Evolutionary conservation across 2,113 vertebrate species (phyloP).

Genomic region (Sylvietta virens): DNA sequence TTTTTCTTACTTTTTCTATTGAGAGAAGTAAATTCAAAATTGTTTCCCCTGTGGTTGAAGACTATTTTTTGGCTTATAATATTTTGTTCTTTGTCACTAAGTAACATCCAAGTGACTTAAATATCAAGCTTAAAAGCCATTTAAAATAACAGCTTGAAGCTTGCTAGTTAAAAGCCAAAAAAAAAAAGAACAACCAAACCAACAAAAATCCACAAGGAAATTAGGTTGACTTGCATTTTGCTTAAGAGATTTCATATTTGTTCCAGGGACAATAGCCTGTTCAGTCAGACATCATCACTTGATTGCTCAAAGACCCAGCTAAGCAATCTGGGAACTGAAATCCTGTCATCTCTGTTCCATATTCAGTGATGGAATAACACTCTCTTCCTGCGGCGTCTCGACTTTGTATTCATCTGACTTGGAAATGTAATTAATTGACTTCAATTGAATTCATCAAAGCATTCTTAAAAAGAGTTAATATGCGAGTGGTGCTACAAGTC

Average conservation of each 20-base stretch:
- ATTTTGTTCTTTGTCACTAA: not conserved
- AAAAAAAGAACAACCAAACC: not conserved
- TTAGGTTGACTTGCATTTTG: slow-evolving; percentile 30
- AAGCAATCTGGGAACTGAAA: slow-evolving; percentile 51
- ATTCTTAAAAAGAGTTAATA: slow-evolving; percentile 56
- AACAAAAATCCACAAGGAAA: not conserved
- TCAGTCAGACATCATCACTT: slow-evolving; percentile 65
- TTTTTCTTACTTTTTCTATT: not conserved
- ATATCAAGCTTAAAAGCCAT: not conserved
- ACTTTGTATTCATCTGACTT: slow-evolving; percentile 55
- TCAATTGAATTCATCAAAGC: slow-evolving; percentile 59
- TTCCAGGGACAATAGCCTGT: slow-evolving; percentile 38
- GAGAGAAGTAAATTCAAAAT: not conserved
- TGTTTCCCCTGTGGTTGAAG: not conserved
- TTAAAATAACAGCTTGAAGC: not conserved
- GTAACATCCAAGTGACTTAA: not conserved
- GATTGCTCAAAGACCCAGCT: slow-evolving; percentile 57
- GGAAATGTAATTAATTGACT: slow-evolving; percentile 68
- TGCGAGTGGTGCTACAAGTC: slow-evolving; percentile 31
- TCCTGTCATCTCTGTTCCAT: slow-evolving; percentile 35
- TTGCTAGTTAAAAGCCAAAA: not conserved
- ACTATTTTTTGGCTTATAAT: not conserved
- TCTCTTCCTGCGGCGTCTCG: slow-evolving; percentile 2
- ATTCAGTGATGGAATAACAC: slow-evolving; percentile 34
- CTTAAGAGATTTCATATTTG: slow-evolving; percentile 46